Conservation (phyloP, 2,113 vertebrate genomes). For the Acanthochromis polyacanthus region DNA sequence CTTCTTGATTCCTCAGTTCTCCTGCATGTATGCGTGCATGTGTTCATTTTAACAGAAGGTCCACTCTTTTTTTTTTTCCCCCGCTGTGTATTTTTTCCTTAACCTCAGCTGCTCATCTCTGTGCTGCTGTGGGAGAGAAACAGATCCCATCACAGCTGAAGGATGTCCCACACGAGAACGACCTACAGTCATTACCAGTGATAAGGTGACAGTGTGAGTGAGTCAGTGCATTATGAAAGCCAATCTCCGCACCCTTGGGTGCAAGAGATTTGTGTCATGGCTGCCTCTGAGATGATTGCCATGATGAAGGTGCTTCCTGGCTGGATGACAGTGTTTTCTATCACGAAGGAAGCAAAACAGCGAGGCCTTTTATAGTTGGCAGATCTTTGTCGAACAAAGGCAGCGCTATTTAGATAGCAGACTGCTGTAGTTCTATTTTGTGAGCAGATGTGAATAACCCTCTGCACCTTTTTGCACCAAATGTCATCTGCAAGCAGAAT, state of each 20-base stretch:
- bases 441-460: neutral
- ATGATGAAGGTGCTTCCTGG: slow-evolving; percentile 51
- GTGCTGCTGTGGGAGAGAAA: slow-evolving; percentile 61
- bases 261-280: slow-evolving; percentile 58
- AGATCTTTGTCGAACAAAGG: neutral
- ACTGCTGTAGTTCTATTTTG: neutral
- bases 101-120: slow-evolving; percentile 48
- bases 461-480: neutral
- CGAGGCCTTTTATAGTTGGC: neutral
- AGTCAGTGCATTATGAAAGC: slow-evolving; percentile 61
- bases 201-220: slow-evolving; percentile 64
- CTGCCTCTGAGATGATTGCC: slow-evolving; percentile 53
- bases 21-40: slow-evolving; percentile 41
- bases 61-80: slow-evolving; percentile 62
- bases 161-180: slow-evolving; percentile 60
- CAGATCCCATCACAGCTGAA: slow-evolving; percentile 53
- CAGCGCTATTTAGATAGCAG: neutral
- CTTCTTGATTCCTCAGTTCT: slow-evolving; percentile 59
- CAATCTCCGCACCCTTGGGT: slow-evolving; percentile 53
- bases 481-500: slow-evolving; percentile 1
- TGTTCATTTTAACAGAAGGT: slow-evolving; percentile 54
- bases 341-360: slow-evolving; percentile 17
- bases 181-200: slow-evolving; percentile 62
- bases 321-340: slow-evolving; percentile 35
- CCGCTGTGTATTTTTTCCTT: slow-evolving; percentile 34